Percentiles rank a stretch among this genome's conserved stretches.
These are phyloP conservation scores for Diorhabda carinulata DNA, from an alignment of 1,140 invertebrate species.

Conservation along the genomic window DNA sequence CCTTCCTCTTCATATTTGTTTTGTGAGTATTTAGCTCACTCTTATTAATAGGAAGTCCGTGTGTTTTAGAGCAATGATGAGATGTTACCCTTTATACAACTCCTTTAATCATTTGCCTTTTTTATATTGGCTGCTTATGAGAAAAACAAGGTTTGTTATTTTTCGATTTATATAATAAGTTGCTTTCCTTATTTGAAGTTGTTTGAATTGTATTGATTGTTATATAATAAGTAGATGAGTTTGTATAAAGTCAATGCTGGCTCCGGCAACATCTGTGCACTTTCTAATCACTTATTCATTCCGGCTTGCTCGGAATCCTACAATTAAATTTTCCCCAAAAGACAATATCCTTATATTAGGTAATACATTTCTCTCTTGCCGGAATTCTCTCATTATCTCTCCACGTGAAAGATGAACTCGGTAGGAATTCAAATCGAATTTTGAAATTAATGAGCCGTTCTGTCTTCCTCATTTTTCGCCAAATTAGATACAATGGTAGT, in stretches of 20 bases:
- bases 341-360: slow-evolving; percentile 42
- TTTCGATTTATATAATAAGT: too few species aligned
- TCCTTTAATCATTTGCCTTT: too few species aligned
- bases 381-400: slow-evolving; percentile 41
- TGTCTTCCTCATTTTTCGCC: slow-evolving; percentile 24
- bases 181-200: neutral
- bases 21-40: too few species aligned
- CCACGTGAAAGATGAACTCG: slow-evolving; percentile 31
- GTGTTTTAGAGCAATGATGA: too few species aligned
- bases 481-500: slow-evolving; percentile 16
- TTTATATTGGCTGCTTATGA: too few species aligned
- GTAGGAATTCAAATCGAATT: slow-evolving; percentile 37
- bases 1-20: too few species aligned
- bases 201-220: neutral
- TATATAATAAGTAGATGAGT: neutral
- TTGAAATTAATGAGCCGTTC: slow-evolving; percentile 30
- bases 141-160: too few species aligned
- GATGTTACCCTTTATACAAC: too few species aligned
- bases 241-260: neutral
- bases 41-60: too few species aligned
- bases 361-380: slow-evolving; percentile 37
- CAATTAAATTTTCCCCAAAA: slow-evolving; percentile 38
- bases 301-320: slow-evolving; percentile 26
- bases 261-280: slow-evolving; percentile 16
- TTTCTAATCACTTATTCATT: slow-evolving; percentile 22